phyloP scores from a whole-genome alignment of 1,140 invertebrate species.

The Melipona quadrifasciata region DNA sequence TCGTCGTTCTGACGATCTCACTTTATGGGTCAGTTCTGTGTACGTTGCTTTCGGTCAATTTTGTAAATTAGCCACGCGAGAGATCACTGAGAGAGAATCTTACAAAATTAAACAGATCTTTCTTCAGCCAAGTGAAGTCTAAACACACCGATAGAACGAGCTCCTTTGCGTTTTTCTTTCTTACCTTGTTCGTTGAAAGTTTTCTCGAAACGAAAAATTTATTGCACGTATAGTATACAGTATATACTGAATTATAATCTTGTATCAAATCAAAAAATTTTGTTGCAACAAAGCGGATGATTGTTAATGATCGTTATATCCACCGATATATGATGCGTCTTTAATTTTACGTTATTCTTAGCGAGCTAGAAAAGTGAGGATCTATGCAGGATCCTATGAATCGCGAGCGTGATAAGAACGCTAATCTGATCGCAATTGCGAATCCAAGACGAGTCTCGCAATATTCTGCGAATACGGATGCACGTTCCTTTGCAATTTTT shows the following conservation, averaged over 20 bases:
- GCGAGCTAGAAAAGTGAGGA: not conserved
- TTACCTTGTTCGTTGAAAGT: not conserved
- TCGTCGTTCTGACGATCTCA: not conserved
- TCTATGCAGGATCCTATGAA: not conserved
- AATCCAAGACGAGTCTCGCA: slow-evolving; percentile 5
- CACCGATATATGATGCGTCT: not conserved
- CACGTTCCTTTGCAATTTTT: not conserved
- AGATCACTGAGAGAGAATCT: not conserved
- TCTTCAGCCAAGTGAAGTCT: slow-evolving; percentile 7
- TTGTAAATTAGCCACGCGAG: not conserved
- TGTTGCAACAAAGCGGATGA: no score
- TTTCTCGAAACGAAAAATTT: not conserved
- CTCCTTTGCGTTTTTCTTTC: not conserved
- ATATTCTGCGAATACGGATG: slow-evolving; percentile 9
- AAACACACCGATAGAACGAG: not conserved
- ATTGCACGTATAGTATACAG: no score
- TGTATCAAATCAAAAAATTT: no score
- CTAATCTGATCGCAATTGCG: slow-evolving; percentile 26
- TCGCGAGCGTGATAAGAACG: slow-evolving; percentile 43
- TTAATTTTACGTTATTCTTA: not conserved
- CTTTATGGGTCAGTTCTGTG: not conserved
- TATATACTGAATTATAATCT: no score
- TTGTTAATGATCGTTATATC: not conserved
- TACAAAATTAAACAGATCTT: slow-evolving; percentile 29
- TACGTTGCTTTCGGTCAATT: not conserved